A percentile compares a stretch with the other conserved stretches of the same genome.
Conservation (phyloP, 92 coral and sea anemone species). For the Phenganax marumi region DNA sequence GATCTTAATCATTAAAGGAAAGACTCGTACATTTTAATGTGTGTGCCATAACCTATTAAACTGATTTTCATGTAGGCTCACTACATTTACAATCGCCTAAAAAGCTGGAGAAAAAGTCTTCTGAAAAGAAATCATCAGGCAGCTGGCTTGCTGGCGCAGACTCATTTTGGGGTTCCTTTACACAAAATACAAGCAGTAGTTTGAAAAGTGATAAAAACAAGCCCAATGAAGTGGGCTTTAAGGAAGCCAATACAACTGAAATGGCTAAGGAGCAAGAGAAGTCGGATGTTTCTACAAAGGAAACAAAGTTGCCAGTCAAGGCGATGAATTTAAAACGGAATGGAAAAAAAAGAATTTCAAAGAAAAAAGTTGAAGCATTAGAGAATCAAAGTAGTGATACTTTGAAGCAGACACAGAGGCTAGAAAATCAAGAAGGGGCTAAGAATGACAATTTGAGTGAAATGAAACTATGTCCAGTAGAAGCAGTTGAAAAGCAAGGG, state of each 20-base stretch:
- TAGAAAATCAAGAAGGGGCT: not conserved
- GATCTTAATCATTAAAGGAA: too few species aligned
- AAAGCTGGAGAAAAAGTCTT: not conserved
- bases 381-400: not conserved
- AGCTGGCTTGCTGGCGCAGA: constrained; percentile 34
- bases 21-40: too few species aligned
- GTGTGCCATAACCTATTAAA: too few species aligned
- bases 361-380: constrained; percentile 8
- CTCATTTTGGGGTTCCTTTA: constrained; percentile 36
- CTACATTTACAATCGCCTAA: not conserved
- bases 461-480: not conserved
- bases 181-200: not conserved
- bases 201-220: not conserved
- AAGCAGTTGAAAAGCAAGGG: not conserved
- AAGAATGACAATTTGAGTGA: not conserved
- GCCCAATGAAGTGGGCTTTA: too few species aligned
- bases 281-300: not conserved
- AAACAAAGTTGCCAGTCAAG: not conserved
- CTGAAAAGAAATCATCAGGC: constrained; percentile 2
- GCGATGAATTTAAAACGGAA: constrained; percentile 22
- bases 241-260: not conserved
- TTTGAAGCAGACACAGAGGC: not conserved
- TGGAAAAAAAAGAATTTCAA: constrained; percentile 4
- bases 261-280: not conserved
- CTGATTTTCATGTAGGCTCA: too few species aligned